Evolutionary conservation across 2,797 vertebrate genomes (phyloP).

Genomic region (Anabacerthia variegaticeps): DNA sequence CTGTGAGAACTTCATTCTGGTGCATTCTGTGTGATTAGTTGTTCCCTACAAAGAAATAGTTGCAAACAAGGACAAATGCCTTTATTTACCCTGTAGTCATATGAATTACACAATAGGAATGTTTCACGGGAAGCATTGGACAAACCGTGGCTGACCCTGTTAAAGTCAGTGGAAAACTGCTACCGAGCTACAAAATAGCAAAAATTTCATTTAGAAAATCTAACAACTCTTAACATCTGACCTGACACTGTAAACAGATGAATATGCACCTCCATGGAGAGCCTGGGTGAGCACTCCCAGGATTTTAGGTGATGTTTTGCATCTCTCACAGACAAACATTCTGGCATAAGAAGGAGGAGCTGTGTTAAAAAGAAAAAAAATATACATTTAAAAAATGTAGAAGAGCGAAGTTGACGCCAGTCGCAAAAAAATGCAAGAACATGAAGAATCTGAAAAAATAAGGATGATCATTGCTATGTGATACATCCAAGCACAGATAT

Average conservation of each 20-base stretch:
- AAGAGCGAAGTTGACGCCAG: not conserved
- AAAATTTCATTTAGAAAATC: not conserved
- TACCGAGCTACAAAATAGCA: not conserved
- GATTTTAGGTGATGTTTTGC: not conserved
- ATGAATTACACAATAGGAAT: not conserved
- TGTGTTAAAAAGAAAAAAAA: not conserved
- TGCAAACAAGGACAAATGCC: not conserved
- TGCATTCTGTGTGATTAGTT: not conserved
- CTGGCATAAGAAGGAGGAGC: not conserved
- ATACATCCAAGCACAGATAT: not conserved
- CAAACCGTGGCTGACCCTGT: not conserved
- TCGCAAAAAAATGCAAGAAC: not conserved
- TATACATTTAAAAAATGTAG: not conserved
- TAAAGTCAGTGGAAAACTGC: not conserved
- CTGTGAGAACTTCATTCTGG: not conserved
- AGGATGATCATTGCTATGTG: not conserved
- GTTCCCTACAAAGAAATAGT: not conserved
- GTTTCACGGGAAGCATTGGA: not conserved
- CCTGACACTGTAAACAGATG: not conserved
- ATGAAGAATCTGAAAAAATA: not conserved
- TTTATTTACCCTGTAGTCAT: not conserved
- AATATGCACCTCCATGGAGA: not conserved
- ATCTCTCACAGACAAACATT: not conserved
- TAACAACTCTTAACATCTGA: not conserved
- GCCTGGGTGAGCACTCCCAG: not conserved